Evolutionary conservation across 2,797 vertebrate species (phyloP).

Genomic region (Girardinus metallicus): DNA sequence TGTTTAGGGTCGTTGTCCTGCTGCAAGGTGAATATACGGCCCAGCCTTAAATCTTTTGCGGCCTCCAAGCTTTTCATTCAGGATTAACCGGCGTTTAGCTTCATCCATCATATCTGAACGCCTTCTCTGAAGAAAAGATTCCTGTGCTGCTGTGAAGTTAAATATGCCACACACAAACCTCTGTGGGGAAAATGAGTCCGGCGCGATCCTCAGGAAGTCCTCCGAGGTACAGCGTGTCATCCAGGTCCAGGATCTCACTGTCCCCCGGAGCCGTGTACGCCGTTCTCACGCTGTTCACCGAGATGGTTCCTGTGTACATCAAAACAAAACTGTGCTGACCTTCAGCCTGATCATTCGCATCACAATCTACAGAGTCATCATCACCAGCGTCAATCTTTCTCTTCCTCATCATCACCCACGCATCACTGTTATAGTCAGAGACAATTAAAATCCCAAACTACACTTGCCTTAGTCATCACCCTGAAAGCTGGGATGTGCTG

Average conservation of each 20-base stretch:
- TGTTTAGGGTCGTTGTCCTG: background rate
- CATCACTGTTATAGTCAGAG: conserved; percentile 41
- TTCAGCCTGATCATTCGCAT: conserved; percentile 42
- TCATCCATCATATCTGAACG: background rate
- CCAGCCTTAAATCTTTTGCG: background rate
- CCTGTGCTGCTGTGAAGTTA: background rate
- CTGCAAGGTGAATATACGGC: background rate
- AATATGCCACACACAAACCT: conserved; percentile 73
- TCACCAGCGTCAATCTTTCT: conserved; percentile 29
- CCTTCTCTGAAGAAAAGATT: background rate
- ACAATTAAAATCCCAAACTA: conserved; percentile 25
- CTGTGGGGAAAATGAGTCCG: conserved; percentile 95
- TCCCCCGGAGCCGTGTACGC: conserved; percentile 97
- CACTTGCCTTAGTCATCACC: conserved; percentile 33
- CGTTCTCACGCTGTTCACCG: conserved; percentile 94
- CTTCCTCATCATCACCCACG: conserved; percentile 35
- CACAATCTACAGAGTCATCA: conserved; percentile 38
- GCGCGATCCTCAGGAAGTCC: conserved; percentile 96
- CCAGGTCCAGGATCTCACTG: conserved; percentile 97
- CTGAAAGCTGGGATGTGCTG: background rate
- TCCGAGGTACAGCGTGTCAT: conserved; percentile 94
- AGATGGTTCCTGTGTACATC: conserved; percentile 90
- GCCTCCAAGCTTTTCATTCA: background rate
- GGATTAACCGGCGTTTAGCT: background rate
- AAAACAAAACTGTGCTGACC: conserved; percentile 46